Conservation (phyloP, 2,797 vertebrate species). For the Lutjanus argentimaculatus region DNA sequence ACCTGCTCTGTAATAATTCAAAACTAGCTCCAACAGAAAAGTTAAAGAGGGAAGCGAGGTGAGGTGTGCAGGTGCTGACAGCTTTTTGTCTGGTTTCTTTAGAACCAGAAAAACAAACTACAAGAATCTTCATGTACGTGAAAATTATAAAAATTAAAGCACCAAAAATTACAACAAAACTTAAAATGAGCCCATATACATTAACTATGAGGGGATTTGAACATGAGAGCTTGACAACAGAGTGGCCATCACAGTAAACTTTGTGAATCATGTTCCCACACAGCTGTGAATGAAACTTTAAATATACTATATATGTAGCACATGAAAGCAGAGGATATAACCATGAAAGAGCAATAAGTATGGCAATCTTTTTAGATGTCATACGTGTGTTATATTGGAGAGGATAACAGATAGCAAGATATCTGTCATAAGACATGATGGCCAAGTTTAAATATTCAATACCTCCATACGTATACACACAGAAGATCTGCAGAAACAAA, state of each 20-base stretch:
- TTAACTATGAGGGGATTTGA: neutral
- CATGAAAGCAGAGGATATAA: neutral
- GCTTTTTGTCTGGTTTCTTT: conserved; percentile 39
- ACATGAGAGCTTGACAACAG: conserved; percentile 3
- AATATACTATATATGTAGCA: neutral
- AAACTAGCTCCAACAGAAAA: conserved; percentile 36
- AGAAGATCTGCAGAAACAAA: conserved; percentile 1
- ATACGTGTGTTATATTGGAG: conserved; percentile 19
- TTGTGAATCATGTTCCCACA: conserved; percentile 28
- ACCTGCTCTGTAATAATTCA: conserved; percentile 56
- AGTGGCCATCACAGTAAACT: conserved; percentile 24
- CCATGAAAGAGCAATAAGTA: conserved; percentile 15
- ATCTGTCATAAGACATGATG: too few species aligned
- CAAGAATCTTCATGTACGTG: conserved; percentile 3
- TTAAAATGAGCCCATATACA: neutral
- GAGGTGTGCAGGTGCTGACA: conserved; percentile 58
- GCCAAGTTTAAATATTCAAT: neutral
- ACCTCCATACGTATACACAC: neutral
- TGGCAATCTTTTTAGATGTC: neutral
- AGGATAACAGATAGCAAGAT: conserved; percentile 11
- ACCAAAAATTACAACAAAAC: neutral
- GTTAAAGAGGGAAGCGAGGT: conserved; percentile 50
- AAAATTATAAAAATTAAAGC: neutral
- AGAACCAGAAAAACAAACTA: neutral
- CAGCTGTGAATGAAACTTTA: conserved; percentile 33